These are phyloP conservation scores for Urocyon cinereoargenteus DNA, from an alignment of 2,797 vertebrate genomes.

Conservation along the genomic window DNA sequence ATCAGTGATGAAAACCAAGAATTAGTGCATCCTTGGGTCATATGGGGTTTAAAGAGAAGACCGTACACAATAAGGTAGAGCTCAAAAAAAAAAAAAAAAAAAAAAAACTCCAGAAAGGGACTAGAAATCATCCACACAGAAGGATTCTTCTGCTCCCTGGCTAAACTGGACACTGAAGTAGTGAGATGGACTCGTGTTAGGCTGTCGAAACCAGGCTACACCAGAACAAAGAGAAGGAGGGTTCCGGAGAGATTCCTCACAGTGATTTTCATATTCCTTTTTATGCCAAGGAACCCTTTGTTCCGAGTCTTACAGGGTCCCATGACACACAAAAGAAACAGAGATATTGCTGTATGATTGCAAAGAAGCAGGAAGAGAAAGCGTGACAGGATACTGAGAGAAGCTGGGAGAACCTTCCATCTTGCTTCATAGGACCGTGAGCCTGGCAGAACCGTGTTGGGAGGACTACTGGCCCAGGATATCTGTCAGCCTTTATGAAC, in stretches of 20 bases:
- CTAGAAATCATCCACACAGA: not conserved
- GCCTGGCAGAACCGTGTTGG: not conserved
- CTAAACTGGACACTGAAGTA: not conserved
- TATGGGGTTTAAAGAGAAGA: not conserved
- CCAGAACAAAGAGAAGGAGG: not conserved
- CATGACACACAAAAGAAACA: not conserved
- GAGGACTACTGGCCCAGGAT: not conserved
- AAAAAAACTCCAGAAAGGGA: not conserved
- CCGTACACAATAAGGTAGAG: not conserved
- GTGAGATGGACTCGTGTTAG: not conserved
- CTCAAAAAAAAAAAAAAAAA: not conserved
- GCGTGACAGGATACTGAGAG: not conserved
- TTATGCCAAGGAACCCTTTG: not conserved
- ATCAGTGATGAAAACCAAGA: not conserved
- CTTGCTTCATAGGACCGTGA: not conserved
- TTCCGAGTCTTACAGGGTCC: not conserved
- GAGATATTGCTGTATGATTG: not conserved
- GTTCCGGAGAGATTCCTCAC: not conserved
- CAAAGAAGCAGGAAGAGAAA: not conserved
- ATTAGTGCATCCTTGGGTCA: not conserved
- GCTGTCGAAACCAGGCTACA: not conserved
- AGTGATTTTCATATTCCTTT: not conserved
- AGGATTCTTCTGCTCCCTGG: not conserved
- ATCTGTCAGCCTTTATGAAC: not conserved
- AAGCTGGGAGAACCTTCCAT: not conserved